Base-by-base conservation (phyloP, 2,113 vertebrate genomes). In the Cyprinodon tularosa region DNA sequence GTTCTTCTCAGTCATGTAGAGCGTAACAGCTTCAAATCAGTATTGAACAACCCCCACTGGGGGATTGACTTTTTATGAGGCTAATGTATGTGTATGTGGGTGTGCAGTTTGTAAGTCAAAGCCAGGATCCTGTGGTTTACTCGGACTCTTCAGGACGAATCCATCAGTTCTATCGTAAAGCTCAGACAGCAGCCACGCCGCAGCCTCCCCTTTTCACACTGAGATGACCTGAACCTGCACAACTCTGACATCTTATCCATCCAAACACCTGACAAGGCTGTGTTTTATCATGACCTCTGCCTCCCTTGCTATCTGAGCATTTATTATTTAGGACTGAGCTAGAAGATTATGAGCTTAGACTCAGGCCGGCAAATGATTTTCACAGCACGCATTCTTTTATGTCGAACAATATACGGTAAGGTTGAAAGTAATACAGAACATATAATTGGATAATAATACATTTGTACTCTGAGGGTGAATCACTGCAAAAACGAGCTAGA, bases 11-110 rank as follows among this genome's bases (percentile, higher is more conserved):
- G 76, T 81, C 68, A 80, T 62, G 64, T 71, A 44, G 71, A 77
- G 39, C 50, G 72, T 86, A 84, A 77, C 71, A 75, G 73, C 37
- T 63, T 70, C 22, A 12, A 72, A 53, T 66, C 78, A 59, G 84
- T 90, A 84, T 82, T 74, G 75, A 88, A 63, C 82, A 81, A 77
- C 78, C 39, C 39, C 71, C 0, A 11, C 66, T 77, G 65, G 60
- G 74, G 66, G 78, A 91, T 89, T 75, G 91, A 84, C 87, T 90
- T 83, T 80, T 82, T 84, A 29, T 80, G 0, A 7, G 20, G 38
- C 65, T 13, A 62, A 44, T 57, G 14, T 12, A 6, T 13, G 45
- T 4, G 17, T 63, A 53, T 13, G 42, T 22, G 75, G 15, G 38
- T 37, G 36, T 2, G 12, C 37, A 36, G 62, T 68, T 66, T 63